Percentiles rank a stretch among this genome's conserved stretches.
Conservation (phyloP, 2,888 invertebrate genomes). For the Torymus texanus region DNA sequence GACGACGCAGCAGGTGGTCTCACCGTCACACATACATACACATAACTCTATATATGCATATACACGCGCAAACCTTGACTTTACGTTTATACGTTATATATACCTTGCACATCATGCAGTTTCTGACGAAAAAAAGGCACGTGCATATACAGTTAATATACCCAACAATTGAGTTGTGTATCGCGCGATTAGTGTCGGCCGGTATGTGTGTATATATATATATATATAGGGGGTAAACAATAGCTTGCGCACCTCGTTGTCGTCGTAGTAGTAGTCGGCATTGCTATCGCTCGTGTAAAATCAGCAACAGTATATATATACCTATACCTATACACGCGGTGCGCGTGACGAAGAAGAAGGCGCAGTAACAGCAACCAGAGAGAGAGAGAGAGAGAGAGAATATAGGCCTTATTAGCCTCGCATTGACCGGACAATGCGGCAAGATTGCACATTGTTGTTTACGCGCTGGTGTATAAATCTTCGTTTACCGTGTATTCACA, state of each 20-base stretch:
- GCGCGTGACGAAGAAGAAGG: neutral
- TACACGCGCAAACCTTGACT: no score
- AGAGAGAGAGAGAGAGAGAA: conserved; percentile 21
- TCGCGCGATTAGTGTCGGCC: conserved; percentile 37
- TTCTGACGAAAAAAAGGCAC: no score
- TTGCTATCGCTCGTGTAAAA: conserved; percentile 60
- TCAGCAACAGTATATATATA: conserved; percentile 20
- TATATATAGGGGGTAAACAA: conserved; percentile 38
- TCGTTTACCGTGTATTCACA: conserved; percentile 74
- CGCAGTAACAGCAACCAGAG: neutral
- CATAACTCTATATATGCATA: no score
- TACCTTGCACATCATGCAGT: no score
- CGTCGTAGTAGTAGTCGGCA: neutral
- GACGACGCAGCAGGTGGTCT: no score
- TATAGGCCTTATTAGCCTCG: conserved; percentile 66
- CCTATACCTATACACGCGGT: neutral
- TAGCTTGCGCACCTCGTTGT: conserved; percentile 24
- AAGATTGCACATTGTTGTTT: conserved; percentile 75
- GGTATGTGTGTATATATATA: neutral
- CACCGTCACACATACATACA: no score
- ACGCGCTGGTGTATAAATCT: conserved; percentile 72
- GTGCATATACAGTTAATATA: no score
- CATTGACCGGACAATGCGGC: conserved; percentile 71
- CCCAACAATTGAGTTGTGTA: conserved; percentile 52
- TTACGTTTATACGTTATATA: no score